Percentiles rank a stretch among this genome's conserved stretches.
These are phyloP conservation scores for Rhodeus uyekii DNA, from an alignment of 2,797 vertebrate species.

Conservation along the genomic window DNA sequence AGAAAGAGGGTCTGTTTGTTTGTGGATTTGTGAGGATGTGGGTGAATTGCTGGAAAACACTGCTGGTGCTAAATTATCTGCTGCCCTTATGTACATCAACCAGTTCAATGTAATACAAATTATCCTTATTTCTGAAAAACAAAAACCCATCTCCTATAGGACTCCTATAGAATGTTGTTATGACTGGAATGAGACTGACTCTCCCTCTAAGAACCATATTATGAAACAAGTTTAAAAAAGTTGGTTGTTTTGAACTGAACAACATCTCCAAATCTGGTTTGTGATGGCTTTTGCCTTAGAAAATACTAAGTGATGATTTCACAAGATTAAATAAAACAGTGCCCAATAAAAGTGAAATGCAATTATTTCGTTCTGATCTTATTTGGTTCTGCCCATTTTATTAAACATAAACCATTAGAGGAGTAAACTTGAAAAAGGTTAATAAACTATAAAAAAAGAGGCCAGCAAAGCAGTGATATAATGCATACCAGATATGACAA, in stretches of 20 bases:
- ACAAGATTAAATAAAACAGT: neutral
- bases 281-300: neutral
- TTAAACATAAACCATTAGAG: neutral
- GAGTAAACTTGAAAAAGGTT: neutral
- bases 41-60: slow-evolving; percentile 8
- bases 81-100: neutral
- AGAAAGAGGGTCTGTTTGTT: slow-evolving; percentile 26
- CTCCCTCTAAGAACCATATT: neutral
- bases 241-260: neutral
- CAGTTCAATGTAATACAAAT: too few species aligned
- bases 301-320: too few species aligned
- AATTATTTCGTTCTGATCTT: neutral
- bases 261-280: neutral
- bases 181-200: neutral
- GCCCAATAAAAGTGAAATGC: neutral
- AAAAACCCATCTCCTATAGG: neutral
- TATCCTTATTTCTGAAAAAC: neutral
- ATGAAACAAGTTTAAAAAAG: neutral
- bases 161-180: neutral
- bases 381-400: neutral
- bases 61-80: neutral
- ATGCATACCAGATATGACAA: slow-evolving; percentile 28
- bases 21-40: slow-evolving; percentile 9
- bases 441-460: neutral
- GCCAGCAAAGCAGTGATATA: slow-evolving; percentile 4